phyloP scores from a whole-genome alignment of 2,113 vertebrate species.

The Clarias macrocephalus region DNA sequence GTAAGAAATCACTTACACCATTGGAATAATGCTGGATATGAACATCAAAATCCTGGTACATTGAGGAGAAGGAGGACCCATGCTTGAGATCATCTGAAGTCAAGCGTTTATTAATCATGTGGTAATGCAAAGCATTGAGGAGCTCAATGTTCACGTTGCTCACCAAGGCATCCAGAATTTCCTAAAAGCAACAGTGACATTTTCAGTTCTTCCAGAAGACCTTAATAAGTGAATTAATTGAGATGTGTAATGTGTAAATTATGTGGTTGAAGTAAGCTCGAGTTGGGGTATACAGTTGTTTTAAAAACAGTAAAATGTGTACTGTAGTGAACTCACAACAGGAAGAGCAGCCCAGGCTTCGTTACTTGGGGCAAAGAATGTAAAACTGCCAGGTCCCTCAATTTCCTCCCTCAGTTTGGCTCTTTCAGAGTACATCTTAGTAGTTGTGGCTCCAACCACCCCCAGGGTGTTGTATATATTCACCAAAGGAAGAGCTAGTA shows the following conservation, averaged over 20 bases:
- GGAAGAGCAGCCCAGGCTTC: constrained; percentile 89
- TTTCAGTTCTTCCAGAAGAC: background rate
- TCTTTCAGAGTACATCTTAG: constrained; percentile 90
- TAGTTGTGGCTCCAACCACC: constrained; percentile 85
- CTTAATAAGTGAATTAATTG: background rate
- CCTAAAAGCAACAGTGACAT: constrained; percentile 69
- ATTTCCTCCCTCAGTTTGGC: constrained; percentile 86
- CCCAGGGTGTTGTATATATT: constrained; percentile 95
- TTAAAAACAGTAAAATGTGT: background rate
- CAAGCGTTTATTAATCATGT: constrained; percentile 90
- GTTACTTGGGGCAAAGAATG: constrained; percentile 96
- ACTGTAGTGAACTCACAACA: constrained; percentile 73
- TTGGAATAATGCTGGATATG: constrained; percentile 95
- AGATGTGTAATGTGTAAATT: background rate
- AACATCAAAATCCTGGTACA: constrained; percentile 93
- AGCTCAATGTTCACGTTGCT: constrained; percentile 98
- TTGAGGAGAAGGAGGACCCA: constrained; percentile 81
- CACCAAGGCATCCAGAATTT: constrained; percentile 93
- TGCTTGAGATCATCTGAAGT: constrained; percentile 91
- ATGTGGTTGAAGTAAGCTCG: too few species aligned
- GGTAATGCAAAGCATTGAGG: constrained; percentile 94
- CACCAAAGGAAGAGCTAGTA: constrained; percentile 84
- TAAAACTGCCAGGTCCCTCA: constrained; percentile 92
- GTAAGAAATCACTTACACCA: constrained; percentile 74
- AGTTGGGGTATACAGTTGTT: background rate